phyloP scores from a whole-genome alignment of 2,888 invertebrate species.

The Agrotis clavis region DNA sequence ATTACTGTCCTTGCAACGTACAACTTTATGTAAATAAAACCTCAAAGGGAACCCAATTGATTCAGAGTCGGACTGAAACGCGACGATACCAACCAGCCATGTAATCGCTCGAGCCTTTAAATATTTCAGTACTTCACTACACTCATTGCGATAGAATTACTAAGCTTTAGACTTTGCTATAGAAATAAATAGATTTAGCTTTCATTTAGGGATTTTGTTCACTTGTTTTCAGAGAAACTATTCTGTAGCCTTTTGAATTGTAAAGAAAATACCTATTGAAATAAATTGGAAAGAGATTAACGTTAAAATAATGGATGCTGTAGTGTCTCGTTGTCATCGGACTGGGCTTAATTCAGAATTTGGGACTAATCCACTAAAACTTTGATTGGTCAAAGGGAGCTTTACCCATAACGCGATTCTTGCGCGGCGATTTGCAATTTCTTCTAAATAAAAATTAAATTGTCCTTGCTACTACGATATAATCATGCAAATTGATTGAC shows the following conservation, averaged over 20 bases:
- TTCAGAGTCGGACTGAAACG: conserved; percentile 11
- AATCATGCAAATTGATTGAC: no score
- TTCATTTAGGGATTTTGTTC: not conserved
- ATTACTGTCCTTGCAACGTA: no score
- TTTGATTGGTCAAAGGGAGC: no score
- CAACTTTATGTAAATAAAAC: conserved; percentile 2
- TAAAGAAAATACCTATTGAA: not conserved
- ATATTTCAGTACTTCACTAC: conserved; percentile 9
- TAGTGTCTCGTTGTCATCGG: not conserved
- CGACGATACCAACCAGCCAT: conserved; percentile 3
- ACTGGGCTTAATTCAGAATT: no score
- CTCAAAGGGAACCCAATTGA: conserved; percentile 21
- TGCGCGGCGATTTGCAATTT: no score
- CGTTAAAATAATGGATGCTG: not conserved
- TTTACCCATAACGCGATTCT: no score
- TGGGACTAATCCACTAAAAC: no score
- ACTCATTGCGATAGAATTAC: conserved; percentile 25
- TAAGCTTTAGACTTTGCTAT: not conserved
- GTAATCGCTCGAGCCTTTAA: conserved; percentile 9
- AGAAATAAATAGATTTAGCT: not conserved
- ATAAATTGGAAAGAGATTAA: not conserved
- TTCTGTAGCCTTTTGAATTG: not conserved
- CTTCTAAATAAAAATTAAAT: no score
- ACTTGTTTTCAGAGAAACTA: conserved; percentile 10
- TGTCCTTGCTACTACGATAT: no score